These are phyloP conservation scores for Desmophyllum pertusum DNA, from an alignment of 92 coral and sea anemone genomes.

Conservation along the genomic window DNA sequence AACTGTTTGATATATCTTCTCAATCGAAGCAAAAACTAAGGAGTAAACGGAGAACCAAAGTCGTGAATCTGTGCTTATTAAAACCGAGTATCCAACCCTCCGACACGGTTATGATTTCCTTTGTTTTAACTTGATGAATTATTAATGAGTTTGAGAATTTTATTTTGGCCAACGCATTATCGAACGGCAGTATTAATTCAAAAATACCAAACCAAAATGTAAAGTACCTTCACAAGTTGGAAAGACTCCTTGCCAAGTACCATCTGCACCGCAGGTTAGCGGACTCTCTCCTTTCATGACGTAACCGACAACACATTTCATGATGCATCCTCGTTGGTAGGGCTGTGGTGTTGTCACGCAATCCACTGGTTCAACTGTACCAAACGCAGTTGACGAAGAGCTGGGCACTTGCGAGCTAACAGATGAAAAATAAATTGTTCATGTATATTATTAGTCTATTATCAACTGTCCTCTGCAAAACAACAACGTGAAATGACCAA, in stretches of 20 bases:
- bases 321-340: slow-evolving; percentile 78
- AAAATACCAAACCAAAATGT: too few species aligned
- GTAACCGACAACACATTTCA: slow-evolving; percentile 85
- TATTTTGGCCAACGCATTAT: too few species aligned
- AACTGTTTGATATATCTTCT: too few species aligned
- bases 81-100: too few species aligned
- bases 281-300: slow-evolving; percentile 56
- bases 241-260: slow-evolving; percentile 76
- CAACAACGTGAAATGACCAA: too few species aligned
- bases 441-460: background rate
- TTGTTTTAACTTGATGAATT: too few species aligned
- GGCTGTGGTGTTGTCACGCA: slow-evolving; percentile 84
- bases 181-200: too few species aligned
- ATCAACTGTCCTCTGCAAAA: background rate
- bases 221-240: slow-evolving; percentile 89
- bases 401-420: slow-evolving; percentile 89
- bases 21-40: too few species aligned
- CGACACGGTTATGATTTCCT: too few species aligned
- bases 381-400: slow-evolving; percentile 82
- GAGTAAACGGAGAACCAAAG: too few species aligned
- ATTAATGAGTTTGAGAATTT: too few species aligned
- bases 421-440: background rate
- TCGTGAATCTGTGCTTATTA: too few species aligned
- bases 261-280: slow-evolving; percentile 83
- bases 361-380: slow-evolving; percentile 78